Evolutionary conservation across 2,113 vertebrate species (phyloP).

Genomic region (Bos taurus): DNA sequence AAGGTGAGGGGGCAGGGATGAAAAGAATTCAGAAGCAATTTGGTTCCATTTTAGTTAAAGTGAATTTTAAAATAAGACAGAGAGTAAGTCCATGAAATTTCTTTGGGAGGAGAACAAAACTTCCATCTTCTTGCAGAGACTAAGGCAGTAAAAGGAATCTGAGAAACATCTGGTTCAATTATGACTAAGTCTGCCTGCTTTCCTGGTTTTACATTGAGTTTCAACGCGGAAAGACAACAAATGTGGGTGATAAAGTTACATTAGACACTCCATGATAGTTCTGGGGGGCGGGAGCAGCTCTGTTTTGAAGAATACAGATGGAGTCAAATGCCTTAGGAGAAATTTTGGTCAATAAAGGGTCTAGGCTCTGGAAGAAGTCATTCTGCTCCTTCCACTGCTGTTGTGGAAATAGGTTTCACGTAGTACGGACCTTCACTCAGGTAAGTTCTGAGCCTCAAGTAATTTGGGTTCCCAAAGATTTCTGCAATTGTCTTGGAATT

Average conservation of each 20-base stretch:
- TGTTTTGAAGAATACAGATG: background rate
- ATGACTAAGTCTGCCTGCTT: background rate
- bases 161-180: background rate
- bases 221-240: background rate
- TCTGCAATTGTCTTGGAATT: constrained; percentile 86
- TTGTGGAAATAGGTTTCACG: constrained; percentile 87
- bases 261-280: background rate
- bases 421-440: constrained; percentile 93
- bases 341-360: constrained; percentile 32
- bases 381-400: constrained; percentile 92
- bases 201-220: background rate
- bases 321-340: background rate
- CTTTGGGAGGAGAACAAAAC: background rate
- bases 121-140: constrained; percentile 14
- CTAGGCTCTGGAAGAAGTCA: constrained; percentile 67
- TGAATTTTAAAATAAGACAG: background rate
- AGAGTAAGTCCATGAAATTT: background rate
- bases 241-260: background rate
- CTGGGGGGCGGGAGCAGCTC: background rate
- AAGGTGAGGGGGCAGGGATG: background rate
- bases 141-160: constrained; percentile 5
- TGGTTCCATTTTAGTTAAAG: constrained; percentile 45
- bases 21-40: constrained; percentile 26
- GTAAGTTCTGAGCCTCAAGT: constrained; percentile 91
- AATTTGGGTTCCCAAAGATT: constrained; percentile 91